Conservation (phyloP, 53 echinoderm and acorn worm species). For the Echinarachnius parma region DNA sequence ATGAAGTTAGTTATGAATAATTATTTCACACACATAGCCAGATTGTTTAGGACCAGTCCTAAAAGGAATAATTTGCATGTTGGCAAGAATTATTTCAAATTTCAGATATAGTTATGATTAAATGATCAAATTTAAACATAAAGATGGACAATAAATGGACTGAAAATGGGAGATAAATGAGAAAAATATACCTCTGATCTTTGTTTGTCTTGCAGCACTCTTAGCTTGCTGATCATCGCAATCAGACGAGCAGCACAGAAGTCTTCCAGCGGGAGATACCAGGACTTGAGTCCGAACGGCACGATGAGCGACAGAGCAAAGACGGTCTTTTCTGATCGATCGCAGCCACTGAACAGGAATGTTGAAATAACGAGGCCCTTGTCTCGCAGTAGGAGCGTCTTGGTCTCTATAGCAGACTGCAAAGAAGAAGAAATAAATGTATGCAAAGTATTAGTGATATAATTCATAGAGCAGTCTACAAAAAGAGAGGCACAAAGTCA, state of each 20-base stretch:
- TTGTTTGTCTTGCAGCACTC: constrained; percentile 80
- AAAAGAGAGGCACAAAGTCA: too few relatives aligned
- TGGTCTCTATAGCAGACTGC: constrained; percentile 68
- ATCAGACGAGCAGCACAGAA: constrained; percentile 70
- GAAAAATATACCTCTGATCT: constrained; percentile 58
- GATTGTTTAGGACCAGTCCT: too few relatives aligned
- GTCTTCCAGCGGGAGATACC: constrained; percentile 88
- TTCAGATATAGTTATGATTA: too few relatives aligned
- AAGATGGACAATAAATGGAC: too few relatives aligned
- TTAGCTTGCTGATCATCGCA: constrained; percentile 70
- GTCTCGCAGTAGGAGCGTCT: constrained; percentile 74
- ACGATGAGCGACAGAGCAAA: constrained; percentile 88
- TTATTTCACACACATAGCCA: too few relatives aligned
- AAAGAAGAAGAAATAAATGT: background rate
- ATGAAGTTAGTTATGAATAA: too few relatives aligned
- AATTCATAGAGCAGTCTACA: too few relatives aligned
- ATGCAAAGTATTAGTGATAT: background rate
- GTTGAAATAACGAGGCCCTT: constrained; percentile 67
- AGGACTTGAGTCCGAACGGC: constrained; percentile 59
- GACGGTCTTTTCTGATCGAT: constrained; percentile 62
- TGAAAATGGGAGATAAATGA: too few relatives aligned
- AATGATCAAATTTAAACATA: too few relatives aligned
- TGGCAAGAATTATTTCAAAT: too few relatives aligned
- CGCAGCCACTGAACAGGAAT: constrained; percentile 80
- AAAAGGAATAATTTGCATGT: too few relatives aligned